Conservation (phyloP, 2,888 invertebrate genomes). For the Gymnocheta viridis region DNA sequence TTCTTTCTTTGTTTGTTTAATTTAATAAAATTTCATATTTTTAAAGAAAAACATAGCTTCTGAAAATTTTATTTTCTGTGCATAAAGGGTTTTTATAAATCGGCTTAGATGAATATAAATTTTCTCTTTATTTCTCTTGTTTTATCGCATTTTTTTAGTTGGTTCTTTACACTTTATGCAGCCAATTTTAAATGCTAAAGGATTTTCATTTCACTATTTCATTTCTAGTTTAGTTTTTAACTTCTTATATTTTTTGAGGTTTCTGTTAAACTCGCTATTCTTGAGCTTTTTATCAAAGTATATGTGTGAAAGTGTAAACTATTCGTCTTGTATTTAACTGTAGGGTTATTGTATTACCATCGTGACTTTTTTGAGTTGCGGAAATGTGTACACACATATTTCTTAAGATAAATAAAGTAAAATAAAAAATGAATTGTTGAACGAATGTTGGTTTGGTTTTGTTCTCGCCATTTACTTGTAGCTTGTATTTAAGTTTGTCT, state of each 20-base stretch:
- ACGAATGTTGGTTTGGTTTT: slow-evolving; percentile 8
- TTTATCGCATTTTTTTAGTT: slow-evolving; percentile 26
- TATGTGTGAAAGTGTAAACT: neutral
- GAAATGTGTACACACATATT: neutral
- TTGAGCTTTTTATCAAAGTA: slow-evolving; percentile 18
- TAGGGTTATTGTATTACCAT: slow-evolving; percentile 48
- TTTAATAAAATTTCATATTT: too few relatives aligned
- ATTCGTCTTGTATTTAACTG: slow-evolving; percentile 47
- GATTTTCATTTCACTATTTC: slow-evolving; percentile 24
- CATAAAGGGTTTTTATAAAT: neutral
- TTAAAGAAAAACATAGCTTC: too few relatives aligned
- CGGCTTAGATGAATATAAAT: neutral
- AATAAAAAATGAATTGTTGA: neutral
- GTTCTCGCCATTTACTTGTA: slow-evolving; percentile 26
- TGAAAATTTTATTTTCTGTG: too few relatives aligned
- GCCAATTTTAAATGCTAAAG: neutral
- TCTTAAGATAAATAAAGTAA: neutral
- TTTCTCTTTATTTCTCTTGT: slow-evolving; percentile 20
- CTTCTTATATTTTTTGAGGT: slow-evolving; percentile 3
- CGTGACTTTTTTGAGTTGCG: slow-evolving; percentile 15
- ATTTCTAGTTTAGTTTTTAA: slow-evolving; percentile 2
- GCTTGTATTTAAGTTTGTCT: slow-evolving; percentile 57
- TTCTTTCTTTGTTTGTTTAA: too few relatives aligned
- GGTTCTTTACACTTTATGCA: slow-evolving; percentile 5
- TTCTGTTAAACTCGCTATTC: slow-evolving; percentile 21